Percentiles rank a stretch among this genome's conserved stretches.
Conservation (phyloP, 2,888 invertebrate species). For the Margaritifera margaritifera region DNA sequence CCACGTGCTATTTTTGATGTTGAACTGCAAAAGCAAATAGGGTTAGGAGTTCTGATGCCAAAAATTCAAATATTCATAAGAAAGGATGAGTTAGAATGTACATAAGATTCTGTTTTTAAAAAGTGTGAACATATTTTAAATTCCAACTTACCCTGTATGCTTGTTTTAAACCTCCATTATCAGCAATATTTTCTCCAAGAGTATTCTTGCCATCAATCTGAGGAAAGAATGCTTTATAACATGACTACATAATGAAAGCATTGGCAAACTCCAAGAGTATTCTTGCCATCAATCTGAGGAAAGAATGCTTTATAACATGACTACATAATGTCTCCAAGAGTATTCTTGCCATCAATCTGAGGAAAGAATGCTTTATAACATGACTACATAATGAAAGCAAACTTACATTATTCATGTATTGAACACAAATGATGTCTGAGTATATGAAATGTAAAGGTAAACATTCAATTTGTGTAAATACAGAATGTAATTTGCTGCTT, state of each 20-base stretch:
- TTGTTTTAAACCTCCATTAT: slow-evolving; percentile 93
- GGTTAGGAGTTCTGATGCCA: no score
- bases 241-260: neutral
- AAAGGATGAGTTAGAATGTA: no score
- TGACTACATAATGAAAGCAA: neutral
- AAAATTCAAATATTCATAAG: no score
- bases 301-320: no score
- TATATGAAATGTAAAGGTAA: neutral
- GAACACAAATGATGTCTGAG: neutral
- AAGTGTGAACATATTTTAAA: neutral
- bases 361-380: no score
- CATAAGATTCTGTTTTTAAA: no score
- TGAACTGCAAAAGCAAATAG: no score
- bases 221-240: slow-evolving; percentile 1
- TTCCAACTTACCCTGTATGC: slow-evolving; percentile 82
- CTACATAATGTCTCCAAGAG: slow-evolving; percentile 91
- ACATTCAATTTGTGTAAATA: neutral
- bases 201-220: slow-evolving; percentile 90
- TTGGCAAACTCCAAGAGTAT: slow-evolving; percentile 95
- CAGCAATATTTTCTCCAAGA: slow-evolving; percentile 96
- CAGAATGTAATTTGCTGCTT: no score
- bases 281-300: slow-evolving; percentile 84
- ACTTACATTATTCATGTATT: no score
- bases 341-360: slow-evolving; percentile 88
- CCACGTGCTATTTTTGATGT: no score